Base-by-base conservation (phyloP, 2,888 invertebrate genomes). In the Metacarcinus magister region DNA sequence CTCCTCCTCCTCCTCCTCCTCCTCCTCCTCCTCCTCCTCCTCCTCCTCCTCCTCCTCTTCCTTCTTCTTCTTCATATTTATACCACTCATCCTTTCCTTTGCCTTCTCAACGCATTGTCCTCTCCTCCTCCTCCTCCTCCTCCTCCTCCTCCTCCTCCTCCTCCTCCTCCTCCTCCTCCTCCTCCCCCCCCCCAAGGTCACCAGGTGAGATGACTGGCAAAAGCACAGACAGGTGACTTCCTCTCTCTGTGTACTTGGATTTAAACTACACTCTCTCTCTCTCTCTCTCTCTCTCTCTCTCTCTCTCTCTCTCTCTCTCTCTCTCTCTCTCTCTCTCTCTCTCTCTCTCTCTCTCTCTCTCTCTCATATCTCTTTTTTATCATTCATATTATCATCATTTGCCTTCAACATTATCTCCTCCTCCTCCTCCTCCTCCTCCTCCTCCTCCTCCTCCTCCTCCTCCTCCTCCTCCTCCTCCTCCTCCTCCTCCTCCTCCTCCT, bases 101-200 rank as follows among this genome's bases (percentile, higher is more conserved):
- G 54, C 54, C 54, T 7, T 54, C 54, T 16, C 87, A 32, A 32
- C 87, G 8, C 28, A 28, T 5, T 32, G 28, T 39, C 10, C 87
- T 39, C n/a, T n/a, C n/a, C 87, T 19, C n/a, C 10, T n/a, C n/a
- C 39, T 19, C 19, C 87, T n/a, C 1, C 39, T n/a, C 19, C 87
- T n/a, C 19, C 87, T 28, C 82, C 82, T 82, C 82, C 32, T 32
- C 82, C 82, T 32, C 82, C 87, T 39, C 87, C 87, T 87, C 87
- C 87, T 87, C 87, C 39, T 32, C 87, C 39, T 39, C 87, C 87
- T 32, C 39, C 87, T 32, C 39, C 87, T 87, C 39, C 87, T 87
- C 54, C 54, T 54, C 54, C 54, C 16, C 54, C 54, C 16, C 54
- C 10, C 16, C 54, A 54, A 54, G 54, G 54, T 54, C 54, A 7